These are phyloP conservation scores for Cladorhizidae sp. DNA, from an alignment of 37 sponge, comb jelly and placozoan genomes.

Conservation along the genomic window DNA sequence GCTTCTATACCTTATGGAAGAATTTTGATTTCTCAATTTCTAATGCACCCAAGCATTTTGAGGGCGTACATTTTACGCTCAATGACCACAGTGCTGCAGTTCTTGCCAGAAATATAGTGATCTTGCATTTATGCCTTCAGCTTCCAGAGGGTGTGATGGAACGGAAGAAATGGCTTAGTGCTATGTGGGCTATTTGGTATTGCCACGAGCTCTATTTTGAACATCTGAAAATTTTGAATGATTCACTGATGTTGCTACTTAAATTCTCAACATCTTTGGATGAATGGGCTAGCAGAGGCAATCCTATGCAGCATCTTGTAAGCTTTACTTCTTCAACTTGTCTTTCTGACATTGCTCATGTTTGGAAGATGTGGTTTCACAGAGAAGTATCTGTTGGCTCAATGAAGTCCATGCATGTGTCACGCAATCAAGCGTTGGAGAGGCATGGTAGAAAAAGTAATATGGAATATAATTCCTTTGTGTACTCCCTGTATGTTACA, in stretches of 20 bases:
- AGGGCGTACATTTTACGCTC: slow-evolving; percentile 42
- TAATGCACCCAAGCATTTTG: slow-evolving; percentile 9
- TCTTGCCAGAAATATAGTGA: slow-evolving; percentile 49
- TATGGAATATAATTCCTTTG: background rate
- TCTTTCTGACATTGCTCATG: background rate
- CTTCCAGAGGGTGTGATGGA: background rate
- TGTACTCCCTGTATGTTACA: background rate
- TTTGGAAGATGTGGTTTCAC: slow-evolving; percentile 39
- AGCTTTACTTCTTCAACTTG: slow-evolving; percentile 3
- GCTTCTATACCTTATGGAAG: slow-evolving; percentile 60
- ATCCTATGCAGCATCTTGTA: background rate
- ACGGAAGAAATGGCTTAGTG: slow-evolving; percentile 33
- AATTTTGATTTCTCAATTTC: slow-evolving; percentile 22
- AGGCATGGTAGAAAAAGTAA: background rate
- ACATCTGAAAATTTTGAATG: slow-evolving; percentile 7
- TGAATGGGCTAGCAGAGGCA: background rate
- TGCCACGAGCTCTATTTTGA: slow-evolving; percentile 35
- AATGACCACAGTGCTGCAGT: slow-evolving; percentile 54
- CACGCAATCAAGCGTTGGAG: background rate
- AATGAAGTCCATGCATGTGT: background rate
- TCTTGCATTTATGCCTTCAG: slow-evolving; percentile 14
- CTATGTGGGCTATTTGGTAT: slow-evolving; percentile 60
- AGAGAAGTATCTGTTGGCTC: background rate
- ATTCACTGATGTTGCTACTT: slow-evolving; percentile 22
- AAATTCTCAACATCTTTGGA: background rate